Conservation (phyloP, 2,113 vertebrate genomes). For the Colaptes auratus region DNA sequence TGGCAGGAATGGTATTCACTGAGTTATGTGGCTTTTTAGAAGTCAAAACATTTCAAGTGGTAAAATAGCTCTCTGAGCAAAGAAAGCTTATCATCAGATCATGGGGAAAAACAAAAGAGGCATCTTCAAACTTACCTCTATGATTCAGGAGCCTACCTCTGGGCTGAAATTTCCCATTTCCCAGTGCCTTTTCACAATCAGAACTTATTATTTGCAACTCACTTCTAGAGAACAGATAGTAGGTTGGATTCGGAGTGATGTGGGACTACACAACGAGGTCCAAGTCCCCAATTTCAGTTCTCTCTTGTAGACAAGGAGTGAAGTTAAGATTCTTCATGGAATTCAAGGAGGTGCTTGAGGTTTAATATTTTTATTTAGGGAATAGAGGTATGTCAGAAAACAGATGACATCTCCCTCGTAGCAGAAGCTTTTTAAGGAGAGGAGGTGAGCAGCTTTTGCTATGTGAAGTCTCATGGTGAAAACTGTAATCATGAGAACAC, state of each 20-base stretch:
- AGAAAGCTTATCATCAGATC: not conserved
- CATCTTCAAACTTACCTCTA: not conserved
- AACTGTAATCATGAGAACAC: not conserved
- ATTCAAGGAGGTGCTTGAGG: not conserved
- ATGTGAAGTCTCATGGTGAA: not conserved
- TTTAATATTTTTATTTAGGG: not conserved
- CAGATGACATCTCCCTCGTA: not conserved
- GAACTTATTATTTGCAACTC: not conserved
- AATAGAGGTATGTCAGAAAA: not conserved
- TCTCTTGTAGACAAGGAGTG: not conserved
- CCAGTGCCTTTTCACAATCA: not conserved
- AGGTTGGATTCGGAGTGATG: not conserved
- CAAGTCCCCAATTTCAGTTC: not conserved
- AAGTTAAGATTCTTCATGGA: not conserved
- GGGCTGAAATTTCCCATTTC: not conserved
- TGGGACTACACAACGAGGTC: not conserved
- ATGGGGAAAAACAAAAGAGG: not conserved
- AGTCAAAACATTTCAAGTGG: not conserved
- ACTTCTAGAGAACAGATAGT: not conserved
- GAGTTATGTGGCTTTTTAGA: not conserved
- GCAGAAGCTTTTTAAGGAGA: not conserved
- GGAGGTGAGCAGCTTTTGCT: not conserved
- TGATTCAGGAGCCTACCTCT: not conserved
- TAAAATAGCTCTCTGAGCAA: not conserved
- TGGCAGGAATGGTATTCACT: not conserved